Percentiles rank a stretch among this genome's conserved stretches.
These are phyloP conservation scores for Drosophila tani DNA, from an alignment of 1,140 invertebrate genomes.

Conservation along the genomic window DNA sequence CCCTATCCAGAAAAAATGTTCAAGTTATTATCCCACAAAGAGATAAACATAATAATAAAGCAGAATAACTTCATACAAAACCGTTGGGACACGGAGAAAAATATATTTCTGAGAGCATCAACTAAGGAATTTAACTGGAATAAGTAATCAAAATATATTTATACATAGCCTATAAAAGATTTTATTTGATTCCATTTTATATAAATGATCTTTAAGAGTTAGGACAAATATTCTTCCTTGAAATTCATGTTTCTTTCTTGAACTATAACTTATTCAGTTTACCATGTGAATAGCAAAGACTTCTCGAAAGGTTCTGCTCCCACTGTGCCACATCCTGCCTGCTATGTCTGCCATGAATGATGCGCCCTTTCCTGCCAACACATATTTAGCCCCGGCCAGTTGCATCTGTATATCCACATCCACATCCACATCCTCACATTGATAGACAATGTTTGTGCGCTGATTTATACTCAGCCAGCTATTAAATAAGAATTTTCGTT, in stretches of 20 bases:
- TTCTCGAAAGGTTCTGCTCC: background rate
- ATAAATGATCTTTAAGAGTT: background rate
- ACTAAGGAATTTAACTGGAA: too few relatives aligned
- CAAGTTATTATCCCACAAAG: slow-evolving; percentile 5
- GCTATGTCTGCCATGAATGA: slow-evolving; percentile 58
- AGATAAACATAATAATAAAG: slow-evolving; percentile 17
- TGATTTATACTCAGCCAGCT: slow-evolving; percentile 65
- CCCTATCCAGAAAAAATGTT: background rate
- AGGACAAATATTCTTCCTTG: background rate
- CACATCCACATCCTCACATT: slow-evolving; percentile 9
- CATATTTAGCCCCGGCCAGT: slow-evolving; percentile 41
- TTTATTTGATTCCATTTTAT: background rate
- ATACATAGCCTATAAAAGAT: too few relatives aligned
- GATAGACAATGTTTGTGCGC: slow-evolving; percentile 62
- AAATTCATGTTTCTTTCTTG: background rate
- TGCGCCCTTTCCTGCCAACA: slow-evolving; percentile 69
- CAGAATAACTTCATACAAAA: background rate
- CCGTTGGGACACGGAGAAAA: background rate
- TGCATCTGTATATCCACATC: slow-evolving; percentile 14
- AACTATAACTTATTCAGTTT: background rate
- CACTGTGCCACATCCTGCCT: slow-evolving; percentile 41
- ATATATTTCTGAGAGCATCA: too few relatives aligned
- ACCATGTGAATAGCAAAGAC: too few relatives aligned
- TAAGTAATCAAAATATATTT: background rate
- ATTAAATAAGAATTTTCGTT: slow-evolving; percentile 76